Conservation (phyloP, 1,140 invertebrate genomes). For the Cataglyphis hispanica region DNA sequence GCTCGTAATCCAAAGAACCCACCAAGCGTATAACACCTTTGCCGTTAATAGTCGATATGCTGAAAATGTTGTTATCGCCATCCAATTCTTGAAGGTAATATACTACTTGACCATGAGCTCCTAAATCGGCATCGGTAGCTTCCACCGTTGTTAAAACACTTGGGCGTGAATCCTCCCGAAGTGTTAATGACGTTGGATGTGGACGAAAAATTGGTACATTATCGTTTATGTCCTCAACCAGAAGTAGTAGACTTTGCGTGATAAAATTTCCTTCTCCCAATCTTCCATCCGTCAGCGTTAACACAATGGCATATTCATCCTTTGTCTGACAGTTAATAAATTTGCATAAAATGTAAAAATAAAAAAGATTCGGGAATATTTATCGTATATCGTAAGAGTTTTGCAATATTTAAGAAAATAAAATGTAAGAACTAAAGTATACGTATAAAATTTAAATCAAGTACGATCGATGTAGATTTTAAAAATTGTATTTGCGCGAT, state of each 20-base stretch:
- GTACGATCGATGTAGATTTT: background rate
- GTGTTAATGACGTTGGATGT: conserved; percentile 92
- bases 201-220: conserved; percentile 95
- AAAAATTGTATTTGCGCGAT: conserved; percentile 6
- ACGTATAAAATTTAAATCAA: background rate
- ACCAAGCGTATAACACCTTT: conserved; percentile 94
- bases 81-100: conserved; percentile 93
- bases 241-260: conserved; percentile 94
- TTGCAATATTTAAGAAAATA: background rate
- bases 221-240: conserved; percentile 97
- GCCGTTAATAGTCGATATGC: conserved; percentile 93
- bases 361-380: no score
- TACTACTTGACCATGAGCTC: conserved; percentile 94
- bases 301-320: conserved; percentile 95
- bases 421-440: background rate
- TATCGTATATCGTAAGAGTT: no score
- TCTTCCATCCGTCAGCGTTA: conserved; percentile 96
- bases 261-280: conserved; percentile 95
- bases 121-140: conserved; percentile 95
- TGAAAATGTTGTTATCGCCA: conserved; percentile 92
- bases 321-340: conserved; percentile 87
- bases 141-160: conserved; percentile 93
- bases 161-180: conserved; percentile 92
- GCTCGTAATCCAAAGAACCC: conserved; percentile 94
- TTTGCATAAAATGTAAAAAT: background rate